Evolutionary conservation across 2,113 vertebrate species (phyloP).

Genomic region (Noturus placidus): DNA sequence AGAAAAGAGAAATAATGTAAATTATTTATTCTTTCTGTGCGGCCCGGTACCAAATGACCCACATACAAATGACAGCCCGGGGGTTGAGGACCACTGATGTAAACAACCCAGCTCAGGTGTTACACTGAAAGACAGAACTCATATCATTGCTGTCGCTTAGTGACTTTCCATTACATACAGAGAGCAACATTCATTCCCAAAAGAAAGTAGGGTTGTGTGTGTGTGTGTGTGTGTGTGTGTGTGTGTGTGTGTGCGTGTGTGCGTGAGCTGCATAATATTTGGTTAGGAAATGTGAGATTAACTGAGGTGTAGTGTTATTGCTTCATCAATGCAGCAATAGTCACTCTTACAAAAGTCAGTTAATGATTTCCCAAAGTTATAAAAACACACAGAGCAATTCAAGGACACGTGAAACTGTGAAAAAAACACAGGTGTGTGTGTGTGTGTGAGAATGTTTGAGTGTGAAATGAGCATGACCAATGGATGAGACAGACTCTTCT

Average conservation of each 20-base stretch:
- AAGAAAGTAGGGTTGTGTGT: neutral
- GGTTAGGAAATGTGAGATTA: neutral
- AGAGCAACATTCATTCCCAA: neutral
- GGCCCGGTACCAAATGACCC: no score
- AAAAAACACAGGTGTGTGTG: neutral
- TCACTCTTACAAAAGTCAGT: neutral
- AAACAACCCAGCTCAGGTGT: constrained; percentile 1
- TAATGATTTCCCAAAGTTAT: constrained; percentile 40
- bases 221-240: neutral
- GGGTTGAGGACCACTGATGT: no score
- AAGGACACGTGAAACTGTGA: constrained; percentile 12
- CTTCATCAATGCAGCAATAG: constrained; percentile 4
- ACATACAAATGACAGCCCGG: no score
- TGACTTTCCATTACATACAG: neutral
- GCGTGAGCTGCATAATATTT: neutral
- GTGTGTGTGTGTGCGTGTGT: neutral
- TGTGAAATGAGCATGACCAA: constrained; percentile 26
- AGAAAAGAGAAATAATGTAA: no score
- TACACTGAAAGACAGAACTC: neutral
- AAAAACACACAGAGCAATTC: constrained; percentile 8
- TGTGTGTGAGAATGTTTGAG: neutral
- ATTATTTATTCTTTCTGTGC: no score
- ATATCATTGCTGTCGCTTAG: constrained; percentile 5
- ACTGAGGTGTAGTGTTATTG: neutral
- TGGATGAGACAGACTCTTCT: constrained; percentile 11